A percentile compares a stretch with the other conserved stretches of the same genome.
These are phyloP conservation scores for Cataglyphis livida DNA, from an alignment of 2,888 invertebrate genomes.

Conservation along the genomic window DNA sequence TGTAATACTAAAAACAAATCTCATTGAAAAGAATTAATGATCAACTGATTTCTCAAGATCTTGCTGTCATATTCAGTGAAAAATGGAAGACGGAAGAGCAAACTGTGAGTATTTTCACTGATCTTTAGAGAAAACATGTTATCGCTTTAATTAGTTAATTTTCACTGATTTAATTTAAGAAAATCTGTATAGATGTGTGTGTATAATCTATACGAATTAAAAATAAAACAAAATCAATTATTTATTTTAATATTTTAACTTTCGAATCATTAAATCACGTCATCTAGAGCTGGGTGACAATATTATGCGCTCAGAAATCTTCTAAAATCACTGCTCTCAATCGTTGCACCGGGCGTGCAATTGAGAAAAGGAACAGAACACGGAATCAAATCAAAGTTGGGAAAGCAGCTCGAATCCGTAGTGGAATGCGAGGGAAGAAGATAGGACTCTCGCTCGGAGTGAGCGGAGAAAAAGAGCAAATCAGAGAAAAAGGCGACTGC, in stretches of 20 bases:
- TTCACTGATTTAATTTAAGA: background rate
- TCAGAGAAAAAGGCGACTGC: conserved; percentile 39
- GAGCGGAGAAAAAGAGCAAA: conserved; percentile 50
- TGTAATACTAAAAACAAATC: background rate
- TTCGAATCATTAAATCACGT: background rate
- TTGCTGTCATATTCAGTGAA: background rate
- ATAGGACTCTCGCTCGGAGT: conserved; percentile 29
- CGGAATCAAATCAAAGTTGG: conserved; percentile 83
- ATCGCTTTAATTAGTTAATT: background rate
- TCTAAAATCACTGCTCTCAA: conserved; percentile 70
- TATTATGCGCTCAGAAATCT: conserved; percentile 24
- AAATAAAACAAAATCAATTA: background rate
- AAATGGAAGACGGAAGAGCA: background rate
- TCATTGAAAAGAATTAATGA: background rate
- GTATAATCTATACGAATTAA: background rate
- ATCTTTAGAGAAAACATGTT: background rate
- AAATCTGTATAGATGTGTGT: background rate
- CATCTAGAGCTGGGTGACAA: background rate
- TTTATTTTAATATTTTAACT: background rate
- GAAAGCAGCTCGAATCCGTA: conserved; percentile 75
- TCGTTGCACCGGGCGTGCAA: conserved; percentile 62
- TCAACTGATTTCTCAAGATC: background rate
- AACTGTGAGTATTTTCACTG: background rate
- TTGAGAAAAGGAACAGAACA: conserved; percentile 59
- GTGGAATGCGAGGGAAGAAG: conserved; percentile 70